Evolutionary conservation across 1,140 invertebrate species (phyloP), one percentile per base, ranked within the genome.

Genomic region (Lepidurus packardi): DNA sequence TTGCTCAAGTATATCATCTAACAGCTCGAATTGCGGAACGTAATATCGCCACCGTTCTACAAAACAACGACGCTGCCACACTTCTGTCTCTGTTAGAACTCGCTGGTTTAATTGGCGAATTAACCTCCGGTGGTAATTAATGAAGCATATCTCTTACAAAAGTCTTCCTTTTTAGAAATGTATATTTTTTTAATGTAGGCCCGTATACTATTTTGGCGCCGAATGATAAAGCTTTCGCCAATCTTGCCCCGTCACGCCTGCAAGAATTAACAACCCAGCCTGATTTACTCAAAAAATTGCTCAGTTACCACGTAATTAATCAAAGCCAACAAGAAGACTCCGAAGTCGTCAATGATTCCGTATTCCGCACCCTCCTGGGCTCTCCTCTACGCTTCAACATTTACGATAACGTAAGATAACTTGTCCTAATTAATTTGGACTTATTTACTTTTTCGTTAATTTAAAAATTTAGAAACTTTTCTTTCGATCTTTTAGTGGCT

Each of bases 161-260:
- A 43, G 4, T 41, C 16, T 24, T 21, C 9, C 24, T 16, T 41
- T 78, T 21, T 77, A 76, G 74, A 7, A 11, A 77, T n/a, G n/a
- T 82, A 81, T 34, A 10, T 45, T 25, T 44, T 43, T 44, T 73
- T 80, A 7, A 47, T 75, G 34, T n/a, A 77, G 83, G 82, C 7
- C 81, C 83, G 5, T 84, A 81, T 75, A 85, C 85, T 1, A 73
- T 85, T 0, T 82, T 85, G 13, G 84, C 81, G 1, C 85, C 84
- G 11, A 81, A 81, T 10, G 83, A 85, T 79, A 79, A 83, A n/a
- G 84, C 84, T 8, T 85, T 85, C 78, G 78, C 77, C 21, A 81
- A 81, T 25, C 21, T 85, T 13, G 82, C 83, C n/a, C 43, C 74
- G 1, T 79, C 75, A 10, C 34, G 82, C 13, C 75, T 79, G 13